Evolutionary conservation across 2,797 vertebrate species (phyloP), one percentile per base, ranked within the genome.

Genomic region (Borostomias antarcticus): DNA sequence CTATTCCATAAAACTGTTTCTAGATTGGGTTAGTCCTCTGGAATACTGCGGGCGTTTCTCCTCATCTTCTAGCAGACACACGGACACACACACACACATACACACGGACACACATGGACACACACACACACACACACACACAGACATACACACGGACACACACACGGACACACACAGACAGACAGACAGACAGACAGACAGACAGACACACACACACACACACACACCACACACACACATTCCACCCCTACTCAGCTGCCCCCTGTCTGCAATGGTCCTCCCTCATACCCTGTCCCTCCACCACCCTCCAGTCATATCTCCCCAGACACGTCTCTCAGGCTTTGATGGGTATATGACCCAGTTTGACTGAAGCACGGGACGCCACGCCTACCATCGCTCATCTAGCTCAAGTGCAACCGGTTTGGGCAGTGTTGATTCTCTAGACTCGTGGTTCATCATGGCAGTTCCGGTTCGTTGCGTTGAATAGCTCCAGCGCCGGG

Each of bases 1-100:
- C 81, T 75, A 90, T 85, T 90, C 82, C 72, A 68, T 85, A 79
- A 84, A 77, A 71, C 85, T n/a, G n/a, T n/a, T 84, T 79, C 70
- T 67, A 80, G 74, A 65, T 59, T 54, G 59, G 76, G 70, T 78
- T 17, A 43, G 73, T 77, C 75, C 70, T 30, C 71, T 75, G 77
- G 78, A 84, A 75, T 75, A 76, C 52, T 30, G 57, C 73, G 57
- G 75, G 72, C 75, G 73, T 79, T 21, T 81, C 72, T 73, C 60
- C 61, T 80, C 58, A 29, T 70, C 69, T 75, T 72, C 68, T 62
- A 64, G 67, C 37, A 53, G 74, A 81, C 84, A 69, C 77, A 73
- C 77, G 58, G 67, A 43, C 59, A 60, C 66, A 32, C 32, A 78
- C 56, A 73, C 71, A 78, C 6, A 5, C 15, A 32, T 19, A 11